Conservation (phyloP, 2,797 vertebrate genomes). For the Melanotaenia maccullochi region DNA sequence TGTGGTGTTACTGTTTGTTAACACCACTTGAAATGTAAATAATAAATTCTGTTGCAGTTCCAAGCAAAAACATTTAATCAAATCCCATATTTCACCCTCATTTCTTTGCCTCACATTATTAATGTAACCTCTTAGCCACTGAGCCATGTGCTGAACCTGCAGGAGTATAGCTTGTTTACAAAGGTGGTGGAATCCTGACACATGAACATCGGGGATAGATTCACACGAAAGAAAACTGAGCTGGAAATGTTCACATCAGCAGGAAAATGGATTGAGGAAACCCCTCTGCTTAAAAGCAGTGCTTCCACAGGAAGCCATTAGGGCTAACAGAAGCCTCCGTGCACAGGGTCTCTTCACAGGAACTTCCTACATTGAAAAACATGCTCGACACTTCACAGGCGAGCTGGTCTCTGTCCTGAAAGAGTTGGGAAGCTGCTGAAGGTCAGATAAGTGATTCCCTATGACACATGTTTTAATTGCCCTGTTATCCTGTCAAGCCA, state of each 20-base stretch:
- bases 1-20: conserved; percentile 22
- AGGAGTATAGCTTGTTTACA: conserved; percentile 43
- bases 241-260: conserved; percentile 78
- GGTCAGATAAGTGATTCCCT: conserved; percentile 29
- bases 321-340: conserved; percentile 56
- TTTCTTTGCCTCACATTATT: conserved; percentile 17
- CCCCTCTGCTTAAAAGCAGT: conserved; percentile 62
- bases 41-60: conserved; percentile 7
- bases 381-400: conserved; percentile 48
- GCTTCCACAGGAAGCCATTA: conserved; percentile 80
- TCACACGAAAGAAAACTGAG: conserved; percentile 50
- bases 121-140: conserved; percentile 2
- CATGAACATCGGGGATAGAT: conserved; percentile 46
- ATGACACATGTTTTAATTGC: conserved; percentile 8
- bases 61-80: conserved; percentile 13
- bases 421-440: conserved; percentile 14
- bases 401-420: conserved; percentile 16
- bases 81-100: conserved; percentile 2
- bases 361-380: conserved; percentile 67
- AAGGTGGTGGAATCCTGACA: conserved; percentile 36
- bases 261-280: conserved; percentile 77
- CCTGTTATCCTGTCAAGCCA: conserved; percentile 8
- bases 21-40: background rate
- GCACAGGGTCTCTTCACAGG: conserved; percentile 67
- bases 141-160: conserved; percentile 2